Conservation (phyloP, 2,797 vertebrate genomes). For the Sebastes paucispinis region DNA sequence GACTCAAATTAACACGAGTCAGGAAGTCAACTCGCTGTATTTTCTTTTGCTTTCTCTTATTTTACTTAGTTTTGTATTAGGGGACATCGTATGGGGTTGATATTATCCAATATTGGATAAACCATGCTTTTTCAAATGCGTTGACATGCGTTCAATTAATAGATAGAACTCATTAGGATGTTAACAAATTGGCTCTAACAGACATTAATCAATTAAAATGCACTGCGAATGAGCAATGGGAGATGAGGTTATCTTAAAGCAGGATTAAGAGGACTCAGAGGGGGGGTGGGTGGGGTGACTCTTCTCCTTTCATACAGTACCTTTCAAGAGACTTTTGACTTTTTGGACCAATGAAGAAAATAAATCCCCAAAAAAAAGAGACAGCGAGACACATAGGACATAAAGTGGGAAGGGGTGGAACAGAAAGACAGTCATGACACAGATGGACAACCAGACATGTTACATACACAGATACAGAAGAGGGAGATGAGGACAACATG, state of each 20-base stretch:
- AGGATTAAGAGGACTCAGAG: conserved; percentile 14
- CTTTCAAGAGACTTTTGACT: conserved; percentile 86
- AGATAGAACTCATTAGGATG: not conserved
- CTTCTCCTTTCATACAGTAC: conserved; percentile 74
- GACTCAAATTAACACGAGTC: not conserved
- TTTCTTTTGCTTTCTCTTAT: not conserved
- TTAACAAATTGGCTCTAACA: not conserved
- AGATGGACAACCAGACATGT: conserved; percentile 40
- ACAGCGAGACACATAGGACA: conserved; percentile 67
- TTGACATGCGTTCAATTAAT: not conserved
- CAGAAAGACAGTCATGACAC: conserved; percentile 58
- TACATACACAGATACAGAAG: conserved; percentile 24
- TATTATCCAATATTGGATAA: not conserved
- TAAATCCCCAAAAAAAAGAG: conserved; percentile 54
- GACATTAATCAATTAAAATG: conserved; percentile 60
- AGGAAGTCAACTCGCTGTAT: not conserved
- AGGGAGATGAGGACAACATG: not conserved
- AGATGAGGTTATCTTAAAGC: not conserved
- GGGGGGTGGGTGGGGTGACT: not conserved
- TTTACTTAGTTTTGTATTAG: not conserved
- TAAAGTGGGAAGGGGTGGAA: conserved; percentile 74
- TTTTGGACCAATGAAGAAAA: conserved; percentile 76
- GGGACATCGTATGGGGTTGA: not conserved
- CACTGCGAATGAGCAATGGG: conserved; percentile 27
- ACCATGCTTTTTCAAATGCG: not conserved